Conservation (phyloP, 2,797 vertebrate species). For the Microtus agrestis region DNA sequence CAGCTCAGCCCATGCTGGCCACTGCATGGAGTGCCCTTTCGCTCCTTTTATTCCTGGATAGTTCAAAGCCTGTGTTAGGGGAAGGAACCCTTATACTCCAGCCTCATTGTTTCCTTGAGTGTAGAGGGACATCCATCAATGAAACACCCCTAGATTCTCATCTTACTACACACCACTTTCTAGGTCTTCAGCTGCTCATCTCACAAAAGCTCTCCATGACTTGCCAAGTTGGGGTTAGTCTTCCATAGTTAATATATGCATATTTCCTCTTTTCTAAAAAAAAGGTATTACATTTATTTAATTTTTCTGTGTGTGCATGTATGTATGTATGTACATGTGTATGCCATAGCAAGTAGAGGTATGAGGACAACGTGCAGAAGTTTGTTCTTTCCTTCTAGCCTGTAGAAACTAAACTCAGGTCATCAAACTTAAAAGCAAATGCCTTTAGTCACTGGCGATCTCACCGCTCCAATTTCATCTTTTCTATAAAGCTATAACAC, state of each 20-base stretch:
- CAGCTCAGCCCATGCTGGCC: not conserved
- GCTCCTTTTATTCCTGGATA: not conserved
- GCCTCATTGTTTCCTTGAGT: not conserved
- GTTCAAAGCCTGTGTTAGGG: not conserved
- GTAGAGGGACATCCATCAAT: not conserved
- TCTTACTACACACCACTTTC: rapidly evolving
- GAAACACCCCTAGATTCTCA: not conserved
- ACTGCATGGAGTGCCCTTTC: not conserved
- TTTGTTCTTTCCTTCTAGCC: not conserved
- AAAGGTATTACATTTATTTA: not conserved
- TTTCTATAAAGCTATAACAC: not conserved
- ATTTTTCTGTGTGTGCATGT: not conserved
- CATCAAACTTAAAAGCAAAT: not conserved
- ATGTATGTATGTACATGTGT: not conserved
- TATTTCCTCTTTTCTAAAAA: constrained; percentile 2
- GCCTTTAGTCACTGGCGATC: not conserved
- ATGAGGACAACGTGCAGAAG: not conserved
- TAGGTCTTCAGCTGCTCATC: not conserved
- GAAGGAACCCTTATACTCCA: not conserved
- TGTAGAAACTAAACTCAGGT: not conserved
- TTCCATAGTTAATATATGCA: not conserved
- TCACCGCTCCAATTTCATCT: not conserved
- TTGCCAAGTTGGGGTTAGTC: not conserved
- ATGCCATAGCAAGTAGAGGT: not conserved
- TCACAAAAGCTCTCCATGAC: not conserved